A percentile compares a stretch with the other conserved stretches of the same genome.
phyloP scores from a whole-genome alignment of 2,797 vertebrate species.

The Garrulus glandarius region DNA sequence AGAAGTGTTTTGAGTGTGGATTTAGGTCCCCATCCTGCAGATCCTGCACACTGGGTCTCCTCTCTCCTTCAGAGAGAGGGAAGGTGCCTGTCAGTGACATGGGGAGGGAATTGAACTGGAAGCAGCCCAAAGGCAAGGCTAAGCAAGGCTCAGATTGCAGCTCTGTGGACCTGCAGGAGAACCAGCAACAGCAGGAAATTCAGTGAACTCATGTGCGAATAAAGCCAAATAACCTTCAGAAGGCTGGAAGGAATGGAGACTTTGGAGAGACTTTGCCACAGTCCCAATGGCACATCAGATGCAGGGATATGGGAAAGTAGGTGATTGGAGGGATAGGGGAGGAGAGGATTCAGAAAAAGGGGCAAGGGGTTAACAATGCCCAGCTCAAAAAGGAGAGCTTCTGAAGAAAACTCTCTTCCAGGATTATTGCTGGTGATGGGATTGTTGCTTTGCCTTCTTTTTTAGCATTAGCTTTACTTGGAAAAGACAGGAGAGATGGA shows the following conservation, averaged over 20 bases:
- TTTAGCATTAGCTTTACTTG: background rate
- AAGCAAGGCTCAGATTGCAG: background rate
- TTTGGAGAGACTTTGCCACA: background rate
- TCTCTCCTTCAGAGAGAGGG: background rate
- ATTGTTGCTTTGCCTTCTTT: background rate
- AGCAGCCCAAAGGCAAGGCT: background rate
- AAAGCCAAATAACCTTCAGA: background rate
- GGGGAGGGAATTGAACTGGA: background rate
- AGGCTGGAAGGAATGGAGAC: background rate
- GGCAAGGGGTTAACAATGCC: background rate
- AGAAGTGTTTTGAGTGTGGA: background rate
- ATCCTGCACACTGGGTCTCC: background rate
- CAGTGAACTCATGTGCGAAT: fast-evolving
- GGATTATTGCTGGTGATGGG: background rate
- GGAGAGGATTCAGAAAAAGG: background rate
- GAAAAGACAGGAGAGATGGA: background rate
- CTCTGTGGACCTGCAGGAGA: background rate
- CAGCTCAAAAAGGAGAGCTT: background rate
- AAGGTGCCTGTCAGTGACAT: background rate
- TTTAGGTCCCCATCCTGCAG: background rate
- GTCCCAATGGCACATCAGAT: background rate
- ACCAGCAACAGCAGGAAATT: background rate
- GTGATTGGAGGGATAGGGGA: background rate
- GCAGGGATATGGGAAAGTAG: background rate
- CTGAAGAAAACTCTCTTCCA: background rate